These are phyloP conservation scores for Falco cherrug DNA, from an alignment of 2,797 vertebrate species.

Conservation along the genomic window DNA sequence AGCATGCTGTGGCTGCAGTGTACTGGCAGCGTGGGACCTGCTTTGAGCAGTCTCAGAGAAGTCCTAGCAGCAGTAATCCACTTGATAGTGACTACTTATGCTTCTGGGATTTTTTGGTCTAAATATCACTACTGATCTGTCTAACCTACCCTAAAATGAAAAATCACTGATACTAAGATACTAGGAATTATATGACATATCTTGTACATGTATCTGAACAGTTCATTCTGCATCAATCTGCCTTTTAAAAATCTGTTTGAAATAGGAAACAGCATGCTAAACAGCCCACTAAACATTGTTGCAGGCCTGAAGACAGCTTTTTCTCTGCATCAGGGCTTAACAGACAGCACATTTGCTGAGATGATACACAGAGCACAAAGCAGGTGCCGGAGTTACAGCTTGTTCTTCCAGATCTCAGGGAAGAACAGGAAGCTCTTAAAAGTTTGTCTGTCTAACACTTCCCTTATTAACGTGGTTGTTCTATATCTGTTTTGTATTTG, in stretches of 20 bases:
- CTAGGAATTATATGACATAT: background rate
- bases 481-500: background rate
- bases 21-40: accelerated
- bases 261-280: background rate
- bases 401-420: background rate
- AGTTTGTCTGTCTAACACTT: background rate
- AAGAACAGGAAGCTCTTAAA: conserved; percentile 8
- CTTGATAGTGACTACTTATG: background rate
- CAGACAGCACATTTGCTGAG: background rate
- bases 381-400: background rate
- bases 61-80: background rate
- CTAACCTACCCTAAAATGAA: background rate
- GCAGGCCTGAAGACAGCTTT: background rate
- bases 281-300: background rate
- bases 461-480: background rate
- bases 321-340: background rate
- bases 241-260: background rate
- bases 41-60: background rate
- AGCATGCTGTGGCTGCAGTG: accelerated
- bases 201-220: background rate
- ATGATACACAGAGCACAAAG: background rate
- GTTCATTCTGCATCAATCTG: background rate
- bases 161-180: background rate
- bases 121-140: background rate
- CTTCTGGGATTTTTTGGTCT: background rate